Base-by-base conservation (phyloP, 2,113 vertebrate genomes). In the Charadrius vociferus region DNA sequence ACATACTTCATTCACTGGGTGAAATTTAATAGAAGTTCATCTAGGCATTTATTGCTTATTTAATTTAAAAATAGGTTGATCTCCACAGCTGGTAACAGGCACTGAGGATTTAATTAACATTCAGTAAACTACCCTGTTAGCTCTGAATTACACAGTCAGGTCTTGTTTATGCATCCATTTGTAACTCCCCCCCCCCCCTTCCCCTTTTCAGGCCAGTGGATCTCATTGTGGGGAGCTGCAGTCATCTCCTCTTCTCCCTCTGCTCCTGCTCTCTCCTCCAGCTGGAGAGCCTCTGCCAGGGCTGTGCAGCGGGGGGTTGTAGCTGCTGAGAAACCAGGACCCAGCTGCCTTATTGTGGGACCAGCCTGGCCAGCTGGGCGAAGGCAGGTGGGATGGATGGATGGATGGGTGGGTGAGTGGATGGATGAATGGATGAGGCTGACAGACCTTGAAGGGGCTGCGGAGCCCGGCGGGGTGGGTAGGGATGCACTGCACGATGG, bases 21-120 rank as follows among this genome's bases (percentile, higher is more conserved):
- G 96, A 98, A 98, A 98, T 98, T 98, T 98, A 98, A 97, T 98
- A 98, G 98, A 98, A 97, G 92, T 98, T 97, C 97, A 95, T 98
- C 96, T 98, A 93, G 96, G 96, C 98, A 98, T 98, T 98, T 98
- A 98, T 96, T 97, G 98, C 97, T 97, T 98, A 98, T 97, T 98
- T 98, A 98, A 98, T 98, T 98, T 97, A 97, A 97, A 98, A 98
- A 98, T 97, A 98, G 97, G 98, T 98, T 98, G 97, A 97, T 98
- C 97, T 97, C 96, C 93, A 88, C 90, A 96, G 97, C 97, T 98
- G 95, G 97, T 98, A 98, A 97, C 97, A 98, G 96, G 83, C 97
- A 94, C 91, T 73, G 95, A 97, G 97, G 96, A 98, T 98, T 98
- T 98, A 98, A 98, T 98, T 98, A 98, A 97, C 96, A 90, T 97